Percentiles rank a stretch among this genome's conserved stretches.
These are phyloP conservation scores for Peromyscus aztecus DNA, from an alignment of 2,797 vertebrate species.

Conservation along the genomic window DNA sequence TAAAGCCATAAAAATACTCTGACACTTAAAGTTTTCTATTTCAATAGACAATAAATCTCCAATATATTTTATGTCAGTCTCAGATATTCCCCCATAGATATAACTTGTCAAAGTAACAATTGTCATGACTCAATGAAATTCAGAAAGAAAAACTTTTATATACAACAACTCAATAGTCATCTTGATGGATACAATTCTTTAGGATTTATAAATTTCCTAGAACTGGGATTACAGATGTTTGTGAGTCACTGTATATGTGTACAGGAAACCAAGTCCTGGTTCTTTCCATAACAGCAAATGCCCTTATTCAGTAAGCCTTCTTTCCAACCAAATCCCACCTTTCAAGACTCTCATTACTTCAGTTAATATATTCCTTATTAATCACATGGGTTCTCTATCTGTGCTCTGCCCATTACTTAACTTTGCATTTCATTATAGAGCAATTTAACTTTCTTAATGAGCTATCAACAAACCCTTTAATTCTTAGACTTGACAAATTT, in stretches of 20 bases:
- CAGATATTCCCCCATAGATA: neutral
- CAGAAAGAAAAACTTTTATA: neutral
- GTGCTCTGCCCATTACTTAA: neutral
- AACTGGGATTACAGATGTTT: neutral
- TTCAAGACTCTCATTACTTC: neutral
- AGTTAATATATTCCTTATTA: neutral
- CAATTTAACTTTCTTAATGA: neutral
- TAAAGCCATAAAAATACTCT: slow-evolving; percentile 38
- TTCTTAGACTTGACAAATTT: neutral
- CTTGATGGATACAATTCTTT: neutral
- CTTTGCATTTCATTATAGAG: neutral
- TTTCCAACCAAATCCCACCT: neutral
- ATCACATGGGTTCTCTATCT: neutral
- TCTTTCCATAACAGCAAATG: neutral
- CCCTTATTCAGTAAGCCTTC: neutral
- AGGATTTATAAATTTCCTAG: neutral
- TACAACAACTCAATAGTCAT: neutral
- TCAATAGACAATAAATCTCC: slow-evolving; percentile 42
- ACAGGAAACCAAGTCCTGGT: too few species aligned
- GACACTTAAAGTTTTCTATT: slow-evolving; percentile 10
- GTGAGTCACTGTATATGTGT: neutral
- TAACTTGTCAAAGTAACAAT: neutral
- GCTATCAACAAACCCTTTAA: neutral
- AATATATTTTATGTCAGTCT: slow-evolving; percentile 8
- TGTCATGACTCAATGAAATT: neutral